Evolutionary conservation across 2,113 vertebrate genomes (phyloP).

Genomic region (Pomatostomus ruficeps): DNA sequence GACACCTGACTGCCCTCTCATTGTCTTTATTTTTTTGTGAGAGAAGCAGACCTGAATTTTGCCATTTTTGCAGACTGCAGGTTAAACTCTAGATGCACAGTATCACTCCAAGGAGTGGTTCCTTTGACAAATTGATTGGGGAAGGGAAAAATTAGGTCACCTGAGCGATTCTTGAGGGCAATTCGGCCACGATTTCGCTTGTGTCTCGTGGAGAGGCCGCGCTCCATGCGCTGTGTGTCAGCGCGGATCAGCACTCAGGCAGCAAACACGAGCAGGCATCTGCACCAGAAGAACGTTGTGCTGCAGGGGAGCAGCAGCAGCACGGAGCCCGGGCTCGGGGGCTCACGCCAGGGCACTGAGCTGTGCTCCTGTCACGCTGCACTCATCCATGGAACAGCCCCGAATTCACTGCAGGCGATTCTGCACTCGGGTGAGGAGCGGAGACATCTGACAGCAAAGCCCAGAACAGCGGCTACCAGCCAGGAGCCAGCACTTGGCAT

Average conservation of each 20-base stretch:
- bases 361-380: constrained; percentile 6
- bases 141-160: constrained; percentile 11
- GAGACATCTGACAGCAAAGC: background rate
- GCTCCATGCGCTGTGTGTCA: background rate
- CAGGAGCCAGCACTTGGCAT: background rate
- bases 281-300: background rate
- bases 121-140: background rate
- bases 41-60: background rate
- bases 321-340: background rate
- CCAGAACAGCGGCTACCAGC: background rate
- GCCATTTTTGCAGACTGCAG: background rate
- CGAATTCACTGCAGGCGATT: background rate
- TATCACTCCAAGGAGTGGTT: background rate
- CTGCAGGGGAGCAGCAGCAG: constrained; percentile 9
- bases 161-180: background rate
- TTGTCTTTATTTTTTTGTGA: too few relatives aligned
- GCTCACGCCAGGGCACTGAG: constrained; percentile 6
- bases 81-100: background rate
- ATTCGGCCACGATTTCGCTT: background rate
- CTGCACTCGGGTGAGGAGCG: background rate
- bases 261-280: background rate
- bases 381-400: background rate
- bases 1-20: too few relatives aligned
- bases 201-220: background rate
- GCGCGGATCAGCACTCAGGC: background rate